phyloP scores from a whole-genome alignment of 1,140 invertebrate genomes.

The Parasteatoda tepidariorum region DNA sequence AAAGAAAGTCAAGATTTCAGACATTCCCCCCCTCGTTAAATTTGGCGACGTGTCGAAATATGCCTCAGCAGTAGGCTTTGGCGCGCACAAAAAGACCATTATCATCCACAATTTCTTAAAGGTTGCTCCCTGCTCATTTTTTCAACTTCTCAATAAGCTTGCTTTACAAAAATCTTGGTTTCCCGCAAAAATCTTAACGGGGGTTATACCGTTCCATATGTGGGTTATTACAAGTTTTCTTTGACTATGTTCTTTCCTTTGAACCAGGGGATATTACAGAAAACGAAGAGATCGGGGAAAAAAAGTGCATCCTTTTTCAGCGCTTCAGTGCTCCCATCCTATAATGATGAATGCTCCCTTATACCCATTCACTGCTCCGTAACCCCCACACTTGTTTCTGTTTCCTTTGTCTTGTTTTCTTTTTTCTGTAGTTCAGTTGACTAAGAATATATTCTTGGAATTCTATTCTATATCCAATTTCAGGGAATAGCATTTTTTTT shows the following conservation, averaged over 20 bases:
- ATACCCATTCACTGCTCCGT: constrained; percentile 15
- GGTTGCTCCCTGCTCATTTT: background rate
- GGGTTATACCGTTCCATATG: background rate
- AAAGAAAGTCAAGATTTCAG: background rate
- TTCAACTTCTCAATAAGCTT: background rate
- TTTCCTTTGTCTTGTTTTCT: constrained; percentile 9
- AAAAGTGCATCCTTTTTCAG: constrained; percentile 8
- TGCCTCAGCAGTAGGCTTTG: background rate
- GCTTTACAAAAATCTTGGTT: background rate
- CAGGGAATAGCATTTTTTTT: background rate
- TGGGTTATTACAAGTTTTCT: background rate
- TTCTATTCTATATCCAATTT: background rate
- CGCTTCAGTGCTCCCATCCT: constrained; percentile 11
- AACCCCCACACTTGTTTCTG: background rate
- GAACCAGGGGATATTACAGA: background rate
- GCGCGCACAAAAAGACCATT: background rate
- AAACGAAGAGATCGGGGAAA: background rate
- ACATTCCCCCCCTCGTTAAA: background rate
- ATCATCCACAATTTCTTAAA: background rate
- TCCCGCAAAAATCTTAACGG: background rate
- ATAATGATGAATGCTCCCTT: constrained; percentile 27
- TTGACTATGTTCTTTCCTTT: constrained; percentile 3
- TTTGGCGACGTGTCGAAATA: too few relatives aligned
- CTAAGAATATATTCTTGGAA: background rate
- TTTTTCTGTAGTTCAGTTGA: background rate